Conservation (phyloP, 1,140 invertebrate genomes). For the Rhyacophila brunnea region DNA sequence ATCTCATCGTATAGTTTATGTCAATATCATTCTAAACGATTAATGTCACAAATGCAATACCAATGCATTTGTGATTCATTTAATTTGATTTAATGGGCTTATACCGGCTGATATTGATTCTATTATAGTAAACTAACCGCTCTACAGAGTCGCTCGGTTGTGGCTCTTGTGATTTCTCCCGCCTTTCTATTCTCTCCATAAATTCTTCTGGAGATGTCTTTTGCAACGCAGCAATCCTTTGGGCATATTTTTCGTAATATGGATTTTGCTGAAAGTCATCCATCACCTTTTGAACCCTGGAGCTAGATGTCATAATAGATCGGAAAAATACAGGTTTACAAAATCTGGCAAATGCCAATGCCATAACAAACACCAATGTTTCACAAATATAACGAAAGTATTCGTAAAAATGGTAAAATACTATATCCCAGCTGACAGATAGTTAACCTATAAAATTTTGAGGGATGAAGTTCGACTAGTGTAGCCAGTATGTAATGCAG, state of each 20-base stretch:
- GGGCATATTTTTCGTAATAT: conserved; percentile 79
- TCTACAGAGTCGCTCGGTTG: neutral
- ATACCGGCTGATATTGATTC: too few species aligned
- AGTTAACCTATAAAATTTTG: conserved; percentile 10
- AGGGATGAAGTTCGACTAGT: too few species aligned
- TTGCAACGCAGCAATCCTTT: conserved; percentile 73
- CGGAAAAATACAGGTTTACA: conserved; percentile 6
- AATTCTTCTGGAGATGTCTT: conserved; percentile 75
- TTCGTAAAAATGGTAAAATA: neutral
- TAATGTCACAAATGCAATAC: too few species aligned
- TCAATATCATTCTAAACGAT: too few species aligned
- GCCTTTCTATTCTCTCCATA: conserved; percentile 62
- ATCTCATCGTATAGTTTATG: too few species aligned
- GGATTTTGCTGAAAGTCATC: conserved; percentile 73
- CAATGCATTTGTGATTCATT: too few species aligned
- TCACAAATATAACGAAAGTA: neutral
- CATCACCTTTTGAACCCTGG: conserved; percentile 56
- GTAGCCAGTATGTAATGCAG: too few species aligned
- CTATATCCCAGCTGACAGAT: conserved; percentile 6
- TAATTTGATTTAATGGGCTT: too few species aligned
- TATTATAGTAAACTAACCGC: too few species aligned
- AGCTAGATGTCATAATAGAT: conserved; percentile 54
- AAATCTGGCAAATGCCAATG: conserved; percentile 14
- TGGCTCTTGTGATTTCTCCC: conserved; percentile 49
- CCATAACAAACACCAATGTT: conserved; percentile 18